Evolutionary conservation across 1,140 invertebrate species (phyloP).

Genomic region (Leptinotarsa undecemlineata): DNA sequence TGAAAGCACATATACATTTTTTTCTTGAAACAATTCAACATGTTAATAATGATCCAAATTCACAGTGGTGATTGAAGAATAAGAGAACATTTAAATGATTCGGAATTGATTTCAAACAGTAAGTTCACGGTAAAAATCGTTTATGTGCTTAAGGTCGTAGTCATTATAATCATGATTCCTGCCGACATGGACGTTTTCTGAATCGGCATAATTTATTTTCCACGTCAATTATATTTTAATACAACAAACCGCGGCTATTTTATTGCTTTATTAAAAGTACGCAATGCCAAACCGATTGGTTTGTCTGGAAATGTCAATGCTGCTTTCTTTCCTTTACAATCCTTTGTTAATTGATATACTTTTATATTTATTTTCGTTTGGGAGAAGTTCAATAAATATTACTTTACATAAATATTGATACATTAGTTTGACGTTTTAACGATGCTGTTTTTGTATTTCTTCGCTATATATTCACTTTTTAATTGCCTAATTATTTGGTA

Average conservation of each 20-base stretch:
- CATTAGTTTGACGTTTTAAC: conserved; percentile 18
- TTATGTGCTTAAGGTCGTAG: background rate
- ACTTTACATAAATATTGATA: conserved; percentile 19
- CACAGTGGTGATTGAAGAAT: too few species aligned
- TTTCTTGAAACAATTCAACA: too few species aligned
- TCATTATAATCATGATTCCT: conserved; percentile 5
- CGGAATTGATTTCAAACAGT: too few species aligned
- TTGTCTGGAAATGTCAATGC: conserved; percentile 19
- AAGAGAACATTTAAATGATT: too few species aligned
- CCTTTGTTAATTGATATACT: conserved; percentile 6
- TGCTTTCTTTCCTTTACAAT: conserved; percentile 5
- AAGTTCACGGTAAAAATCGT: background rate
- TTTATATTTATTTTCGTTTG: background rate
- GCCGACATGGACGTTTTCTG: background rate
- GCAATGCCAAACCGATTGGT: conserved; percentile 18
- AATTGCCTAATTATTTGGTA: conserved; percentile 22
- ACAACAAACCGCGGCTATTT: conserved; percentile 20
- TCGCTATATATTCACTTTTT: conserved; percentile 8
- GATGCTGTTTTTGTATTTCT: conserved; percentile 17
- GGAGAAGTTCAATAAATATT: conserved; percentile 7
- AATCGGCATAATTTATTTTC: conserved; percentile 11
- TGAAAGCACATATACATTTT: too few species aligned
- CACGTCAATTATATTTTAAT: conserved; percentile 20
- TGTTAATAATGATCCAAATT: too few species aligned
- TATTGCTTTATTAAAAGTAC: conserved; percentile 18